Conservation (phyloP, 2,113 vertebrate species). For the Condylura cristata region DNA sequence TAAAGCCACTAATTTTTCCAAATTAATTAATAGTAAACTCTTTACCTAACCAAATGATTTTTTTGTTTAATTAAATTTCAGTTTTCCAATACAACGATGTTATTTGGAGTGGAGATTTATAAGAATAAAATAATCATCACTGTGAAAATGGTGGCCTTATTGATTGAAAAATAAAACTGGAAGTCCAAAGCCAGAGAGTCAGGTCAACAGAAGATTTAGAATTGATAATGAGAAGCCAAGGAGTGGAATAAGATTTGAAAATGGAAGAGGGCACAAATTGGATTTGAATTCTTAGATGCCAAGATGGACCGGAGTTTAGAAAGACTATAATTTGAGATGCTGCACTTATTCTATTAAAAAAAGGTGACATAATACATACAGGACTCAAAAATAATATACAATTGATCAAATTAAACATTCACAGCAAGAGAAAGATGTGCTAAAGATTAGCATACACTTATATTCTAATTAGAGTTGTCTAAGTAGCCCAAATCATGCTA, state of each 20-base stretch:
- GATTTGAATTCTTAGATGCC: not conserved
- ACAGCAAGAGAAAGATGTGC: not conserved
- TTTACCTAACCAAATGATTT: not conserved
- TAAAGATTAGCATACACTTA: not conserved
- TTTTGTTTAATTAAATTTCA: not conserved
- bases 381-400: not conserved
- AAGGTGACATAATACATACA: not conserved
- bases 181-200: not conserved
- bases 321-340: not conserved
- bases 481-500: not conserved
- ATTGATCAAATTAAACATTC: not conserved
- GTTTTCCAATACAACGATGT: not conserved
- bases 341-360: not conserved
- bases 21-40: not conserved
- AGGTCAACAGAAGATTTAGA: not conserved
- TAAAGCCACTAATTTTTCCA: not conserved
- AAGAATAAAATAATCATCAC: conserved; percentile 2
- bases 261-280: not conserved
- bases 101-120: not conserved
- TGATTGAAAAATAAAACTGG: not conserved
- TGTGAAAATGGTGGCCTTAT: not conserved
- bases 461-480: not conserved
- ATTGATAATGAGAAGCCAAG: not conserved
- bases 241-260: not conserved
- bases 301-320: not conserved